Evolutionary conservation across 1,140 invertebrate genomes (phyloP), one percentile per base, ranked within the genome.

Genomic region (Drosophila takahashii): DNA sequence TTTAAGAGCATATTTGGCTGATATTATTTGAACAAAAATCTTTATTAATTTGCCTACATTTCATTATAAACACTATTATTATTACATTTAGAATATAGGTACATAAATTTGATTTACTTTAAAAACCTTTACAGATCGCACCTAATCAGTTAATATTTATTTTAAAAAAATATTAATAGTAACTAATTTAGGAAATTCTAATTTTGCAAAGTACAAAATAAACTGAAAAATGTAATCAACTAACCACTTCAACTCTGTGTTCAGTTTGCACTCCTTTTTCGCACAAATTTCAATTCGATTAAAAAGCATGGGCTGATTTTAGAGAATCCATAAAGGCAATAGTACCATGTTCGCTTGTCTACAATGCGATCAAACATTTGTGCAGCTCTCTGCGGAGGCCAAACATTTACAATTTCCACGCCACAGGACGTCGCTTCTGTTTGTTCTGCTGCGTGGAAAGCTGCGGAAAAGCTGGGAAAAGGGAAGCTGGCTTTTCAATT

Each of bases 401-500:
- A 32, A 48, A 50, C 34, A 54, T 54, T 39, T 58, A 29, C 36
- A 58, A 15, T 58, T 58, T 58, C 36, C 15, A 39, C 11, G 22
- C 22, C 32, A 22, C 58, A 27, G 26, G 50, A 56, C 7, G 22
- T 32, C 15, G 32, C 11, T 60, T 27, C 26, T 61, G 32, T 56
- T 56, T 60, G 34, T 37, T 59, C 32, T 22, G 39, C 10, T 42
- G 18, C 39, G 29, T 39, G 52, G 10, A 15, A 48, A 27, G 6
- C 22, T 22, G 22, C 26, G n/a, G 27, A 10, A 15, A 34, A 16
- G 22, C 11, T 26, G 44, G 29, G 0, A 48, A 9, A 6, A 15
- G 36, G 39, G n/a, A 15, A 29, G 44, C 16, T 44, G 60, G 60
- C 60, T 60, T 64, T 67, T 67, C 64, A 67, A 65, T 67, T 67